Base-by-base conservation (phyloP, 2,113 vertebrate species). In the Cynoglossus semilaevis region DNA sequence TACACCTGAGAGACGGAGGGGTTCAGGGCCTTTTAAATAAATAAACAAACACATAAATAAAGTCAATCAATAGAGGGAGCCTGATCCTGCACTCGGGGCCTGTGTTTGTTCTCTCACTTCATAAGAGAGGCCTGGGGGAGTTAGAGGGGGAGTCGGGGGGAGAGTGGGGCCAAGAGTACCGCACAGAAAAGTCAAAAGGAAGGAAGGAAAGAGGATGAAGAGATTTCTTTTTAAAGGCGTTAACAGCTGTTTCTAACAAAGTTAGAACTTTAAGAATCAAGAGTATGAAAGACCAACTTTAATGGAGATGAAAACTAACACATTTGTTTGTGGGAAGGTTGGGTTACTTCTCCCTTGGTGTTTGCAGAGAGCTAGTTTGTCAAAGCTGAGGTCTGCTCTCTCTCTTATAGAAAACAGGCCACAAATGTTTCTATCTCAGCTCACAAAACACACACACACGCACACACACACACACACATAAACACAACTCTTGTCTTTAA, bases 21-120 rank as follows among this genome's bases (percentile, higher is more conserved):
- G 66, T 81, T 83, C 70, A 67, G 38, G 70, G 61, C 72, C 66
- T 76, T 61, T 79, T 83, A 74, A 83, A 83, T 80, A 84, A 87
- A 82, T 80, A 85, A 85, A 86, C 76, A 87, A 85, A 83, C 64
- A 86, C 69, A 85, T 77, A 82, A 84, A 86, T 76, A 82, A 86
- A 76, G 62, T 65, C 51, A 82, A 88, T 88, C 79, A 48, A 87
- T 89, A 74, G 68, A 74, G 34, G 58, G 74, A 82, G 74, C 65
- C 74, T 82, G 74, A 83, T 84, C 85, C 56, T 56, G 57, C 68
- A 58, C 77, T 74, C 46, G 49, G 73, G 80, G 76, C 76, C 76
- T 49, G 67, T 77, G 79, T 83, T 85, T 82, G 68, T 76, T 67
- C 73, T 79, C 70, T 77, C 78, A 81, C 74, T 81, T 78, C 74